These are phyloP conservation scores for Strix uralensis DNA, from an alignment of 2,113 vertebrate species.

Conservation along the genomic window DNA sequence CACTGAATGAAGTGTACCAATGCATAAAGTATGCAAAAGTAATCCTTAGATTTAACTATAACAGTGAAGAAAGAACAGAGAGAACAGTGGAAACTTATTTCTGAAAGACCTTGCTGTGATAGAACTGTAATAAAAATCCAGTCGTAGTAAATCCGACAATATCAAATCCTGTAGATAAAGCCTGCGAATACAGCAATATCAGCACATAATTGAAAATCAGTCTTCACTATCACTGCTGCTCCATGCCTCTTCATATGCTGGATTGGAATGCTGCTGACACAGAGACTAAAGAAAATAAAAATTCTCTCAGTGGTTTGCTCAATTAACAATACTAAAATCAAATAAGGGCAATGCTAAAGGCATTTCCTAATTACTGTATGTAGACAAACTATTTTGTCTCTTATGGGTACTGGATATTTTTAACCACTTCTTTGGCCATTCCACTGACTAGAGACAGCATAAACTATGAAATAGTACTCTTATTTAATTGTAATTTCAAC, in stretches of 20 bases:
- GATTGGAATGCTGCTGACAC: constrained; percentile 71
- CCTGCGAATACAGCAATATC: not conserved
- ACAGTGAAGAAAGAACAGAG: not conserved
- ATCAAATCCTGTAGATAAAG: not conserved
- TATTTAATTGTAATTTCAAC: not conserved
- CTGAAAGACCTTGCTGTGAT: not conserved
- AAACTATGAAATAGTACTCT: not conserved
- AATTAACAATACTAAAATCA: not conserved
- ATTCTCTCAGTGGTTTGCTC: not conserved
- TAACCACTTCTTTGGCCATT: not conserved
- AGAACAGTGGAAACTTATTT: not conserved
- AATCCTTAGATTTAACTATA: not conserved
- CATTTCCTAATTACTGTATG: not conserved
- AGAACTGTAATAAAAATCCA: not conserved
- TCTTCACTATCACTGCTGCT: constrained; percentile 91
- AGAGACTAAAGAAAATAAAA: constrained; percentile 68
- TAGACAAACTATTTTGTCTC: not conserved
- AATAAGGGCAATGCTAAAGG: not conserved
- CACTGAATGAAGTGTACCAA: not conserved
- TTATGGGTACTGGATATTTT: not conserved
- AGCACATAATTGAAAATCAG: constrained; percentile 21
- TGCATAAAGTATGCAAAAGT: not conserved
- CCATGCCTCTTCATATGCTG: constrained; percentile 90
- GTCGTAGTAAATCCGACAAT: not conserved
- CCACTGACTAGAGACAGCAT: not conserved